These are phyloP conservation scores for Piscicola geometra DNA, from an alignment of 2,888 invertebrate genomes.

Conservation along the genomic window DNA sequence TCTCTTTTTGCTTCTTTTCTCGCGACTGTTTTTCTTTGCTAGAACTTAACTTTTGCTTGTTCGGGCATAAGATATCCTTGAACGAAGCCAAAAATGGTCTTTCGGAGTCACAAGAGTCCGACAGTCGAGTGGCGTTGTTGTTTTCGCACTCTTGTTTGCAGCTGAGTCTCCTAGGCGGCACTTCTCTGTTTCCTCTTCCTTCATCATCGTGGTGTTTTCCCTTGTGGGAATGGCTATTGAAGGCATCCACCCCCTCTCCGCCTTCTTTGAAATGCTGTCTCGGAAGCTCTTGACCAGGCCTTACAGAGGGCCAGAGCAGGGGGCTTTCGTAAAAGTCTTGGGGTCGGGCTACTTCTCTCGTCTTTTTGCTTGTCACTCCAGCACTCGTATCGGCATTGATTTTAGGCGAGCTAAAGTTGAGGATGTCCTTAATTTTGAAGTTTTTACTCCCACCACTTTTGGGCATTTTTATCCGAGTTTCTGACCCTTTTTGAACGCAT, in stretches of 20 bases:
- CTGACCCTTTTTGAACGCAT: neutral
- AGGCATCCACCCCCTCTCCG: neutral
- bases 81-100: neutral
- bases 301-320: neutral
- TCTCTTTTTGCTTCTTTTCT: neutral
- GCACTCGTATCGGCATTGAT: neutral
- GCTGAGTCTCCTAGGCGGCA: neutral
- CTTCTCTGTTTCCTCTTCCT: neutral
- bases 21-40: neutral
- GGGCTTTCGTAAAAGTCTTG: neutral
- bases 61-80: neutral
- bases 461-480: neutral
- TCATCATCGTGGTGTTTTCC: neutral
- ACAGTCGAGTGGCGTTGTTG: neutral
- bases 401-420: slow-evolving; percentile 24
- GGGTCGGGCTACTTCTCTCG: neutral
- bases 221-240: neutral
- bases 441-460: neutral
- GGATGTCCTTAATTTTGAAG: slow-evolving; percentile 29
- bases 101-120: neutral
- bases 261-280: neutral
- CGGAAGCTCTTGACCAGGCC: neutral
- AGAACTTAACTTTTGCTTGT: neutral
- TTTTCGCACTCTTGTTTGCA: neutral
- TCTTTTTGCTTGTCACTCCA: neutral